Percentiles rank a stretch among this genome's conserved stretches.
phyloP scores from a whole-genome alignment of 2,888 invertebrate species.

The Scaptomyza polygonia region DNA sequence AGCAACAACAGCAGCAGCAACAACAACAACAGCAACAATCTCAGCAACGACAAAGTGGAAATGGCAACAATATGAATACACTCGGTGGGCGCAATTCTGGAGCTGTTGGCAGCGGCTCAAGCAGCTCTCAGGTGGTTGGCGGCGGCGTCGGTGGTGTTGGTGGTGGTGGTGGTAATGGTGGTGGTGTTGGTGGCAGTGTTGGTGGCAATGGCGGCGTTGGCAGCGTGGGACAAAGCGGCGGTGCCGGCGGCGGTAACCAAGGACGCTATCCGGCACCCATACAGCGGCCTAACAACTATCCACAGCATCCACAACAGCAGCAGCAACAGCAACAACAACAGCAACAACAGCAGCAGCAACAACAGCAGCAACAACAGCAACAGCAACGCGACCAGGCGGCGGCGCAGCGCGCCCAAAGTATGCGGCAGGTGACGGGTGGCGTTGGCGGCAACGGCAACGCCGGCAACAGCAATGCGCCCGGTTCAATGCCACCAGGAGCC shows the following conservation, averaged over 20 bases:
- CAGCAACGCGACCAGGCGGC: conserved; percentile 68
- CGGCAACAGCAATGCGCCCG: conserved; percentile 63
- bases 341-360: conserved; percentile 70
- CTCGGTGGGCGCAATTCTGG: conserved; percentile 65
- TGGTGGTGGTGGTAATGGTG: conserved; percentile 47
- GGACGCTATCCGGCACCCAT: conserved; percentile 84
- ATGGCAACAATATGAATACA: conserved; percentile 68
- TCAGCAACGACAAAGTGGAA: conserved; percentile 71
- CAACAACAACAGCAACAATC: conserved; percentile 75
- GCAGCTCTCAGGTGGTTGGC: conserved; percentile 61
- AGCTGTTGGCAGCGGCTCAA: conserved; percentile 59
- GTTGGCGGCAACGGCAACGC: conserved; percentile 64
- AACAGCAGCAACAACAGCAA: conserved; percentile 72
- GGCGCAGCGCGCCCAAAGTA: conserved; percentile 71
- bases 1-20: conserved; percentile 86
- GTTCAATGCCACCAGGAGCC: conserved; percentile 49
- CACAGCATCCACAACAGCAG: conserved; percentile 80
- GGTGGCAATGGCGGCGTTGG: conserved; percentile 67
- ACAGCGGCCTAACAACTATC: conserved; percentile 84
- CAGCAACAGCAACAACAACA: conserved; percentile 73
- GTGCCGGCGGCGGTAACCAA: conserved; percentile 71
- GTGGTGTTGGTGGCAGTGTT: conserved; percentile 1
- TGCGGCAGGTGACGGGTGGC: conserved; percentile 75
- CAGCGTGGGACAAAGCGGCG: conserved; percentile 71
- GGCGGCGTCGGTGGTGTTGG: conserved; percentile 47